These are phyloP conservation scores for Tenthredo mesomela DNA, from an alignment of 2,888 invertebrate genomes.

Conservation along the genomic window DNA sequence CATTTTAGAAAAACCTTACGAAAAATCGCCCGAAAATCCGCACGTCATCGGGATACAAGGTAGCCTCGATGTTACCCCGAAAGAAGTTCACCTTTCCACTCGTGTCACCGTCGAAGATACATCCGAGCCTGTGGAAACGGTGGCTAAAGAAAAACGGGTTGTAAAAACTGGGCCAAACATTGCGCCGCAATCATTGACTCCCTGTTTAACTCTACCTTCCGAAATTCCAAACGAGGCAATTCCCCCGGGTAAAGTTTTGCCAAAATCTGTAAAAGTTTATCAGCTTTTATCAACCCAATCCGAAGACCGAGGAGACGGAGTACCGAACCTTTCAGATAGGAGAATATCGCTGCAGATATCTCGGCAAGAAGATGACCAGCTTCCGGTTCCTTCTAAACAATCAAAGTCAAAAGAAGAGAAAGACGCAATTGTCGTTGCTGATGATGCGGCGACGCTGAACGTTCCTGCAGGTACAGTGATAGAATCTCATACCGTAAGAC, in stretches of 20 bases:
- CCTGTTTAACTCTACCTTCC: background rate
- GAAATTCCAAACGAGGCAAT: background rate
- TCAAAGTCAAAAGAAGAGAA: constrained; percentile 55
- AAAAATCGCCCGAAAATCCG: constrained; percentile 18
- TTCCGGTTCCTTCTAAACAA: background rate
- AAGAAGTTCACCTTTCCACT: background rate
- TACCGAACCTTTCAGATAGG: constrained; percentile 60
- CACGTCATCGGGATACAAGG: background rate
- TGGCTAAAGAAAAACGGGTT: background rate
- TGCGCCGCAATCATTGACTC: background rate
- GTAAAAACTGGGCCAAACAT: background rate
- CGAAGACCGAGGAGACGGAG: constrained; percentile 65
- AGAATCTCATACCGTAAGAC: constrained; percentile 36
- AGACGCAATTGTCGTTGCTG: constrained; percentile 54
- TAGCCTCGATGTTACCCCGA: background rate
- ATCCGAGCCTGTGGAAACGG: background rate
- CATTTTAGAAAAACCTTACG: constrained; percentile 58
- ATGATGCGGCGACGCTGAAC: constrained; percentile 55
- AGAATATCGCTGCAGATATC: constrained; percentile 67
- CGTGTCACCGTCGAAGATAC: constrained; percentile 12
- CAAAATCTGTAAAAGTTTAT: constrained; percentile 67
- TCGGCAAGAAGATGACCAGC: constrained; percentile 59
- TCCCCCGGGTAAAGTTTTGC: constrained; percentile 51
- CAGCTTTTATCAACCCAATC: constrained; percentile 69
- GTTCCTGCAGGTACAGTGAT: constrained; percentile 51